Base-by-base conservation (phyloP, 2,797 vertebrate species). In the Brachyalestes nurse region DNA sequence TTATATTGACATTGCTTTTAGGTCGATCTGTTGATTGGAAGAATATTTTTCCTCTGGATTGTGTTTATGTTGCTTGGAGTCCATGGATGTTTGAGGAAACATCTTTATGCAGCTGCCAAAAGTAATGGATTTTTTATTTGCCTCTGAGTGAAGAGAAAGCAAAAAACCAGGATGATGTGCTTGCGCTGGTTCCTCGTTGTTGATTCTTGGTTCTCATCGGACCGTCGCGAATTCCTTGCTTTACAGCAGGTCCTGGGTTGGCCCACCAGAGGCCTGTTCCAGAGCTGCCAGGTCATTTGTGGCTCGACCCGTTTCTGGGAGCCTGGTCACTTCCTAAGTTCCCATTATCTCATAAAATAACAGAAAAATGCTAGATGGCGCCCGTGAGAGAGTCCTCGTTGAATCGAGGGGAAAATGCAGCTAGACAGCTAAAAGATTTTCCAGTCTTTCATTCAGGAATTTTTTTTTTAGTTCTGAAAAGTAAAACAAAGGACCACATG, bases 201-300 rank as follows among this genome's bases (percentile, higher is more conserved):
- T 88, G 88, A 84, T 77, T 70, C 85, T 82, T 61, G 86, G 86
- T 88, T 91, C 91, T 90, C 87, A 88, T 91, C 91, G 84, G 76
- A 85, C 86, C 85, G 86, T 86, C 85, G 88, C 83, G 5, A 80
- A 89, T 87, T 86, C 85, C 84, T 88, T 90, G 84, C 89, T 84
- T 85, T 93, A 86, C 78, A 86, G 87, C 88, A 86, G 91, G 83
- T 87, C 89, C 88, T 96, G 96, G 96, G 97, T 94, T 92, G 91
- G 95, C 91, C 94, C 95, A 55, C 49, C 73, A 66, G 83, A 79
- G 47, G 74, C 78, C 58, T 0, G 47, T 91, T 90, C 79, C 84
- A 82, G 65, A 71, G 19, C 10, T 69, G 70, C 80, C 72, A 73
- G 87, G 90, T 90, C 81, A 53, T 84, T 86, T 21, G 40, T 81